phyloP scores from a whole-genome alignment of 2,797 vertebrate species.

The Caiman crocodilus region DNA sequence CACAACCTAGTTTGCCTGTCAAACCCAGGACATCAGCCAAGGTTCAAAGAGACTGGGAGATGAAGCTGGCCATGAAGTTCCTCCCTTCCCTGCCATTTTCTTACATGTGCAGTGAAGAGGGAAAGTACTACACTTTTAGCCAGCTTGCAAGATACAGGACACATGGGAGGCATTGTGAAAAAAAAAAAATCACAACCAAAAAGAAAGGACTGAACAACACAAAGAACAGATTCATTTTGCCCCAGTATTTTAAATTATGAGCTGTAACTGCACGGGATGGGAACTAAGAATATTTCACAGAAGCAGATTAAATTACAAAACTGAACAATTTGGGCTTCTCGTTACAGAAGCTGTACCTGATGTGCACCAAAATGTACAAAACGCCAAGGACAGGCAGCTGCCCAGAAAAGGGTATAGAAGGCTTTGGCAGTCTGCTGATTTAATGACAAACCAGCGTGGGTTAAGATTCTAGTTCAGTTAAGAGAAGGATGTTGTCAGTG shows the following conservation, averaged over 20 bases:
- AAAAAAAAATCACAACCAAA: not conserved
- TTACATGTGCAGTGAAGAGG: not conserved
- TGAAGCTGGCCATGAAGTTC: not conserved
- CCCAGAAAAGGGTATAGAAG: not conserved
- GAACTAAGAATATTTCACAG: not conserved
- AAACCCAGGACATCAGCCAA: conserved; percentile 6
- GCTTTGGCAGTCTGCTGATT: too few relatives aligned
- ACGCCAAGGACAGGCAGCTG: accelerated
- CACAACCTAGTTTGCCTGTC: too few relatives aligned
- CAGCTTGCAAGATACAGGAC: not conserved
- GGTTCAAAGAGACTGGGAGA: not conserved
- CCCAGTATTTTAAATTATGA: accelerated
- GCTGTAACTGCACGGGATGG: not conserved
- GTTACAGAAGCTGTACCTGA: not conserved
- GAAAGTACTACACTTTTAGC: not conserved
- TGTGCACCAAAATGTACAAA: not conserved
- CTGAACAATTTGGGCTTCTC: not conserved
- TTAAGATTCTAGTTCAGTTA: not conserved
- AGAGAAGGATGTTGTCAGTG: not conserved
- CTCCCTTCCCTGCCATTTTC: not conserved
- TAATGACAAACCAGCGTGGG: not conserved
- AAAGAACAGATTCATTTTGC: not conserved
- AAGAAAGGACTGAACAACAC: not conserved
- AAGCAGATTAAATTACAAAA: not conserved
- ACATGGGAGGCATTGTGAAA: not conserved